These are phyloP conservation scores for Phalacrocorax carbo DNA, from an alignment of 2,113 vertebrate genomes.

Conservation along the genomic window DNA sequence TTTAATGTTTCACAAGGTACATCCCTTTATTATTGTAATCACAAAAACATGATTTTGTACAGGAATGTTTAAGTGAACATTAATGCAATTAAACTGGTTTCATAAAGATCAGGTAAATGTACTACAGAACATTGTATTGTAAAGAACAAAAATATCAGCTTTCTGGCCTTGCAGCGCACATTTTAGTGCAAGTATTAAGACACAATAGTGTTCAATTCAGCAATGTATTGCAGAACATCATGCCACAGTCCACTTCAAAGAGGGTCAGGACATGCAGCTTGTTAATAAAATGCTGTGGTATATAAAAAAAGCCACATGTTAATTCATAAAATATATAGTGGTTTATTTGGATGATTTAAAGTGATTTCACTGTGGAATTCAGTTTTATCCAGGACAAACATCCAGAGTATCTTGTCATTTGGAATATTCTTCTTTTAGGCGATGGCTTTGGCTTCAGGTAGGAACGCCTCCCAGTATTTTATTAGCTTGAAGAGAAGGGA, in stretches of 20 bases:
- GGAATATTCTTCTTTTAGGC: constrained; percentile 74
- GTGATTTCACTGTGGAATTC: constrained; percentile 72
- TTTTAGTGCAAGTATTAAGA: constrained; percentile 79
- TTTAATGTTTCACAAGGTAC: constrained; percentile 77
- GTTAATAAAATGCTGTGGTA: constrained; percentile 79
- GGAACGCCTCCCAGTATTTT: constrained; percentile 95
- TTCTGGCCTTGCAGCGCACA: constrained; percentile 78
- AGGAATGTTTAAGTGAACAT: constrained; percentile 87
- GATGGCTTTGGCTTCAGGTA: constrained; percentile 95
- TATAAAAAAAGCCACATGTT: constrained; percentile 80
- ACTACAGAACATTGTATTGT: constrained; percentile 73
- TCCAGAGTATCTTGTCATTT: constrained; percentile 58
- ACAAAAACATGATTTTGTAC: constrained; percentile 85
- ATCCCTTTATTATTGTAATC: constrained; percentile 92
- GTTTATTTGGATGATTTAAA: constrained; percentile 80
- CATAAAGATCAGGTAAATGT: constrained; percentile 71
- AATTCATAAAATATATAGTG: constrained; percentile 85
- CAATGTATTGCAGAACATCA: constrained; percentile 77
- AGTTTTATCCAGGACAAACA: constrained; percentile 64
- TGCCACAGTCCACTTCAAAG: constrained; percentile 81
- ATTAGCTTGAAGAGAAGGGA: constrained; percentile 80
- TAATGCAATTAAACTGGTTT: constrained; percentile 75
- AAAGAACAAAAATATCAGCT: constrained; percentile 77
- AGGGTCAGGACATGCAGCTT: constrained; percentile 77
- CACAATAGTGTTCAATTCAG: constrained; percentile 82